These are phyloP conservation scores for Pachycephala philippinensis DNA, from an alignment of 2,113 vertebrate genomes.

Conservation along the genomic window DNA sequence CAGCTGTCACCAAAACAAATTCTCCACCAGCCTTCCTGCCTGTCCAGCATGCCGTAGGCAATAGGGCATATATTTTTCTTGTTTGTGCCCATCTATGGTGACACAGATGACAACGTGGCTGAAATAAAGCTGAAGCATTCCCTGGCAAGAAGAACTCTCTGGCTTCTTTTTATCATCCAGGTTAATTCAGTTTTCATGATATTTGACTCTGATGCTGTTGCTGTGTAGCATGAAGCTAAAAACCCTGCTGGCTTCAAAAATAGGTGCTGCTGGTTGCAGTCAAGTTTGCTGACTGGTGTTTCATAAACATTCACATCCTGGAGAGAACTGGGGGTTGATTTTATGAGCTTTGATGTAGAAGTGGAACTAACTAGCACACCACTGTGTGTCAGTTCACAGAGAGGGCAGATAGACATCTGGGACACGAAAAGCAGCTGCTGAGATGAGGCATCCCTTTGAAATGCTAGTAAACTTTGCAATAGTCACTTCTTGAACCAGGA, in stretches of 20 bases:
- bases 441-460: not conserved
- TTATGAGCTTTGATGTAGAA: not conserved
- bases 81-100: not conserved
- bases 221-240: not conserved
- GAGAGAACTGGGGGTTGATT: not conserved
- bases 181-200: not conserved
- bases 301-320: not conserved
- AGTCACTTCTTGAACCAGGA: not conserved
- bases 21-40: not conserved
- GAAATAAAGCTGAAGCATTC: not conserved
- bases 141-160: not conserved
- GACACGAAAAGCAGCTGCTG: not conserved
- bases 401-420: not conserved
- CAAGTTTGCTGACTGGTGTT: not conserved
- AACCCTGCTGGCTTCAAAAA: not conserved
- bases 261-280: not conserved
- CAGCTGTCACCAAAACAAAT: constrained; percentile 54
- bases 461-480: not conserved
- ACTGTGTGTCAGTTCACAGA: not conserved
- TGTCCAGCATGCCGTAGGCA: not conserved
- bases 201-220: not conserved
- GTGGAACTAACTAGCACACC: not conserved
- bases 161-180: not conserved
- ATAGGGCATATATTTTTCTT: not conserved
- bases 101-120: not conserved